Evolutionary conservation across 2,888 invertebrate genomes (phyloP), one percentile per base, ranked within the genome.

Genomic region (Philaethria dido): DNA sequence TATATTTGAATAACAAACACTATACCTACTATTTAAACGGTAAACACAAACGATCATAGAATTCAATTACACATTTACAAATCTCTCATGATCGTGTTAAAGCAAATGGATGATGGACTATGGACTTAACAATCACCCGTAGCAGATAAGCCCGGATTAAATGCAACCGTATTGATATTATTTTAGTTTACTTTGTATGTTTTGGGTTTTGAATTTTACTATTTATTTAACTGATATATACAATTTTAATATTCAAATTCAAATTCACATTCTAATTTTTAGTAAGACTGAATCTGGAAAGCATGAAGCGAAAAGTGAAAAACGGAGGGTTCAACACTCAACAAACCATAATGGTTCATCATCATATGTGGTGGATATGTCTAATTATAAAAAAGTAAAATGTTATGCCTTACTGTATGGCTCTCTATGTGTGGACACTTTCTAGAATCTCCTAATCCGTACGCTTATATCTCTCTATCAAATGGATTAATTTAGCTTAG

Each of bases 71-170:
- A 33, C 16, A 33, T 52, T 52, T 16, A 52, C 29, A 52, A 33
- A 52, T 52, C 29, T 52, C 29, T 9, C 16, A 8, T 52, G 52
- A 52, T 29, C 52, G 52, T 33, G 52, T 52, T 33, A 29, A 52
- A 52, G 52, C 52, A 52, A 11, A 29, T 11, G 52, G 16, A 16
- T 33, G 29, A 16, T 11, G 16, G 52, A 52, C 29, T 52, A 50
- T 29, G 29, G 29, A 50, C 29, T 50, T 29, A 52, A 29, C 29
- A 29, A 18, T 52, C 52, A 29, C 52, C 52, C 29, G 29, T 33
- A 52, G 29, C 29, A 52, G 16, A 52, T 33, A 52, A 52, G 29
- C 52, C 29, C 16, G 29, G 52, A 52, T 52, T 52, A 52, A 18
- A 52, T 0, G 2, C 29, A 11, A 33, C 11, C 29, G 29, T 52